Percentiles rank a stretch among this genome's conserved stretches.
These are phyloP conservation scores for Puffinus mauretanicus DNA, from an alignment of 2,113 vertebrate species.

Conservation along the genomic window DNA sequence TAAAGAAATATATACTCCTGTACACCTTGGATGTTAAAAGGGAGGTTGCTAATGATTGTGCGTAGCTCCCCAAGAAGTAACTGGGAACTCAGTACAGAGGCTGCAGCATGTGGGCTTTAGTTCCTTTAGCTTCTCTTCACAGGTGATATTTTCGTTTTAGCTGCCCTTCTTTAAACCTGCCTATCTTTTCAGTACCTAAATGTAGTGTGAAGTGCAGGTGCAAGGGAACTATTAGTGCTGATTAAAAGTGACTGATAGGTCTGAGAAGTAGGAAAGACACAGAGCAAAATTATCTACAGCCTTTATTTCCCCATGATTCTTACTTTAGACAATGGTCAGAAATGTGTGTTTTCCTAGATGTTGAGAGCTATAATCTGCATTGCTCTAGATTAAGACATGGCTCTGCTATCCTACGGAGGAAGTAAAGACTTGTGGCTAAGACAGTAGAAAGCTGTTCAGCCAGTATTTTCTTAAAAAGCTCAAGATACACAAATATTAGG, in stretches of 20 bases:
- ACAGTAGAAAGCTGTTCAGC: neutral
- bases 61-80: neutral
- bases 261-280: neutral
- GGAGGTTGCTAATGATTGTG: neutral
- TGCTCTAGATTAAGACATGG: neutral
- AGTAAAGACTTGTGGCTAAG: neutral
- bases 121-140: neutral
- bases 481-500: neutral
- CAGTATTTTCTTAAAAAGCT: neutral
- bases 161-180: neutral
- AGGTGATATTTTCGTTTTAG: neutral
- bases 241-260: neutral
- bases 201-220: neutral
- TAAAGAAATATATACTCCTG: neutral
- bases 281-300: neutral
- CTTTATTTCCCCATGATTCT: neutral
- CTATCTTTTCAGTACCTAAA: neutral
- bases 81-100: neutral
- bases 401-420: neutral
- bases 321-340: neutral
- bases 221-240: neutral
- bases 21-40: neutral
- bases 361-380: neutral
- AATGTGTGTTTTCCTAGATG: neutral
- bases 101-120: neutral